phyloP scores from a whole-genome alignment of 2,797 vertebrate species.

The Gymnothorax reevesii region DNA sequence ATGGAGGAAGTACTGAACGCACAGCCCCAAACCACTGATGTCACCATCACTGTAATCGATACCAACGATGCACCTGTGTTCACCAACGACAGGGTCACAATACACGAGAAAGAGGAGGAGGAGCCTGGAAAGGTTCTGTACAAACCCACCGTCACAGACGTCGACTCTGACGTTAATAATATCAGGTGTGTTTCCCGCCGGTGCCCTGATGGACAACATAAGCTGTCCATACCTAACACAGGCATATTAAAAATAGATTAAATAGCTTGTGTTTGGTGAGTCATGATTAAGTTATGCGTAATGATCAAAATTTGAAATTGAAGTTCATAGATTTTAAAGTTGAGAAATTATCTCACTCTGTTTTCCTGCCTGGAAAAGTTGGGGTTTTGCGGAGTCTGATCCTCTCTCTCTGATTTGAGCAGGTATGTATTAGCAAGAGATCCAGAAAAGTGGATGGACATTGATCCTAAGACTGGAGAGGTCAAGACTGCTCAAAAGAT shows the following conservation, averaged over 20 bases:
- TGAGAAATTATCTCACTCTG: neutral
- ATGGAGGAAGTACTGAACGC: too few relatives aligned
- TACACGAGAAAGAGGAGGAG: conserved; percentile 69
- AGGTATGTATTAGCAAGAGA: conserved; percentile 72
- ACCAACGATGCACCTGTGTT: conserved; percentile 72
- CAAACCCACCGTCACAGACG: conserved; percentile 63
- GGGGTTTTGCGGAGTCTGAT: neutral
- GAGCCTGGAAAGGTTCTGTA: conserved; percentile 65
- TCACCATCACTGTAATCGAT: conserved; percentile 64
- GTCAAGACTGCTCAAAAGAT: conserved; percentile 67
- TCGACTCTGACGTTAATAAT: conserved; percentile 47
- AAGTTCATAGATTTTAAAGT: neutral
- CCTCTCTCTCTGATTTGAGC: neutral
- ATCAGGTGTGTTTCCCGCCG: conserved; percentile 64
- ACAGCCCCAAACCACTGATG: conserved; percentile 19
- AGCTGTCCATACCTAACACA: neutral
- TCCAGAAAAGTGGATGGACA: conserved; percentile 67
- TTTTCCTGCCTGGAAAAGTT: neutral
- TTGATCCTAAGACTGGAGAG: conserved; percentile 73
- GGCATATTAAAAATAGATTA: neutral
- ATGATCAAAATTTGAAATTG: neutral
- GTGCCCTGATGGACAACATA: neutral
- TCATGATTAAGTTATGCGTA: neutral
- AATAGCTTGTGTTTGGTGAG: neutral
- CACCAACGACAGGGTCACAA: neutral